Conservation (phyloP, 2,888 invertebrate genomes). For the Tetragonisca angustula region DNA sequence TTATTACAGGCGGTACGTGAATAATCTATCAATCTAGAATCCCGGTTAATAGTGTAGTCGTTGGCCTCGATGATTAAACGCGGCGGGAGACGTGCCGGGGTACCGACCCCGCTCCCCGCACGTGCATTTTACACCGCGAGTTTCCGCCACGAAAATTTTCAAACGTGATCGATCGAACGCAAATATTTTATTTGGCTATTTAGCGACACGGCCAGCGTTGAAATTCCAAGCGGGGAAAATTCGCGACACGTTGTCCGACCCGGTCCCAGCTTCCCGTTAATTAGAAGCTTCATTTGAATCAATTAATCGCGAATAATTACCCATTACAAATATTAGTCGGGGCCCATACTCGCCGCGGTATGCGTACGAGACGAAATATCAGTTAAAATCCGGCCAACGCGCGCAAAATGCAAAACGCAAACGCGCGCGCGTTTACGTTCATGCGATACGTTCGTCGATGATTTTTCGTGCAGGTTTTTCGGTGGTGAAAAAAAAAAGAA, state of each 20-base stretch:
- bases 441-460: background rate
- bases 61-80: conserved; percentile 51
- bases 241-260: conserved; percentile 18
- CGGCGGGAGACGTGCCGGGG: background rate
- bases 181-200: conserved; percentile 53
- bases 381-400: background rate
- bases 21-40: conserved; percentile 50
- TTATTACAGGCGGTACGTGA: conserved; percentile 43
- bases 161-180: conserved; percentile 40
- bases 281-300: conserved; percentile 50
- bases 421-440: background rate
- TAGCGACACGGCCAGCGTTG: conserved; percentile 35
- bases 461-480: background rate
- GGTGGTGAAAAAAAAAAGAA: background rate
- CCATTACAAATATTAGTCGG: conserved; percentile 35
- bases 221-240: conserved; percentile 30
- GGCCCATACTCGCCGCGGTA: background rate
- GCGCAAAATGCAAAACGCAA: background rate
- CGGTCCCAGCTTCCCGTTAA: conserved; percentile 14
- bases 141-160: conserved; percentile 21
- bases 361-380: background rate
- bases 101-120: background rate
- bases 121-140: background rate
- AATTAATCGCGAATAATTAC: conserved; percentile 50
- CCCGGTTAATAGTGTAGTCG: conserved; percentile 53